These are phyloP conservation scores for Lymantria dispar DNA, from an alignment of 2,888 invertebrate species.

Conservation along the genomic window DNA sequence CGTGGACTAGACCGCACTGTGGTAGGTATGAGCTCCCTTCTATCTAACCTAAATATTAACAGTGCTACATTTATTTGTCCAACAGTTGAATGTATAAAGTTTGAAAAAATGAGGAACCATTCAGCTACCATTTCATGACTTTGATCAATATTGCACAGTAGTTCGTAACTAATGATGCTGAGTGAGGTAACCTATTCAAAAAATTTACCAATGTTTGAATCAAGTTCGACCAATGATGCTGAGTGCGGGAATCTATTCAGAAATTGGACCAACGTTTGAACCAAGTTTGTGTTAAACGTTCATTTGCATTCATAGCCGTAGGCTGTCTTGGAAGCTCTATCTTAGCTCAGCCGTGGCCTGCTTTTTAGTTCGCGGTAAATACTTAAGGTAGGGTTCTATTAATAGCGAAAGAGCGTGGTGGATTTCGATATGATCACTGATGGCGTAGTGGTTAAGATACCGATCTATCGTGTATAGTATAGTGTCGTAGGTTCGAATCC, in stretches of 20 bases:
- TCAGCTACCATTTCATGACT: too few relatives aligned
- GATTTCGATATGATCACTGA: too few relatives aligned
- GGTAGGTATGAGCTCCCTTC: too few relatives aligned
- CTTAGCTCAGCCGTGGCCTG: slow-evolving; percentile 32
- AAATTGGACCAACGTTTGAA: slow-evolving; percentile 4
- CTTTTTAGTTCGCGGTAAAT: slow-evolving; percentile 47
- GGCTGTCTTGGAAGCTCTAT: slow-evolving; percentile 43
- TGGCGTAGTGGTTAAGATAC: too few relatives aligned
- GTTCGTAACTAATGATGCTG: background rate
- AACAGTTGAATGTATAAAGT: too few relatives aligned
- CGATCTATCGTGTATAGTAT: too few relatives aligned
- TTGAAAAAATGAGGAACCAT: too few relatives aligned
- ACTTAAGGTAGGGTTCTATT: slow-evolving; percentile 23
- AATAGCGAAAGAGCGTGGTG: slow-evolving; percentile 6
- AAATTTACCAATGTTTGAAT: slow-evolving; percentile 3
- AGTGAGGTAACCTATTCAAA: background rate
- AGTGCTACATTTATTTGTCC: too few relatives aligned
- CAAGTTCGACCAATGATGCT: slow-evolving; percentile 3
- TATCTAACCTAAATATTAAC: too few relatives aligned
- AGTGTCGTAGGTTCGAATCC: too few relatives aligned
- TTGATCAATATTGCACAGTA: too few relatives aligned
- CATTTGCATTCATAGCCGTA: slow-evolving; percentile 44
- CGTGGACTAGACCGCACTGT: too few relatives aligned
- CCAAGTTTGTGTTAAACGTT: slow-evolving; percentile 26
- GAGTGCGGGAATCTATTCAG: background rate